Evolutionary conservation across 2,888 invertebrate species (phyloP).

Genomic region (Parapristionchus giblindavisi): DNA sequence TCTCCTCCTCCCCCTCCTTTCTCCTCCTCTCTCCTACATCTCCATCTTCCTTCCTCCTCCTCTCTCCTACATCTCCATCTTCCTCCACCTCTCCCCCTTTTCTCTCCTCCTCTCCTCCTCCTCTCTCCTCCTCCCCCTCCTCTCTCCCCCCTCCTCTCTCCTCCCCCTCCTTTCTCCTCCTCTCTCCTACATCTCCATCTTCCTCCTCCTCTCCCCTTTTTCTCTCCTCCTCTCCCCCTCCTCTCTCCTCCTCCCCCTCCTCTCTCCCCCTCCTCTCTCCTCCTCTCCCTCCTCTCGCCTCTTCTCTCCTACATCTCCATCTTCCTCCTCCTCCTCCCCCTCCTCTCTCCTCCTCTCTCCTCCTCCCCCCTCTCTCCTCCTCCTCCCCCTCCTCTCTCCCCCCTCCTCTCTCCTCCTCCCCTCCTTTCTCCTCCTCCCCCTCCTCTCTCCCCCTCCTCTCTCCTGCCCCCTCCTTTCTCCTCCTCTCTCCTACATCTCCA

Average conservation of each 20-base stretch:
- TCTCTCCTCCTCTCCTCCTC: too few relatives aligned
- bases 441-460: constrained; percentile 44
- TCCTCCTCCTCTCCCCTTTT: not conserved
- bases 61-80: too few relatives aligned
- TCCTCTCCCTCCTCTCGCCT: constrained; percentile 15
- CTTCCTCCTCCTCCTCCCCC: constrained; percentile 4
- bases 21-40: too few relatives aligned
- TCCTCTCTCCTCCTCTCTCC: not conserved
- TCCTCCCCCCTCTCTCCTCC: not conserved
- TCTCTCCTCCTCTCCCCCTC: not conserved
- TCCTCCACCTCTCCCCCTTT: too few relatives aligned
- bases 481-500: too few relatives aligned
- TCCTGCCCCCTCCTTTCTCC: too few relatives aligned
- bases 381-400: not conserved
- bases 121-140: too few relatives aligned
- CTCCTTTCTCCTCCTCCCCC: constrained; percentile 19
- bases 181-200: not conserved
- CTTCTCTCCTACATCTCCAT: too few relatives aligned
- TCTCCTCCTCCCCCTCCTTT: too few relatives aligned
- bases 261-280: constrained; percentile 34
- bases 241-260: not conserved
- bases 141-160: too few relatives aligned
- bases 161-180: not conserved
- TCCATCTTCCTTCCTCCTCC: too few relatives aligned
- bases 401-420: not conserved